phyloP scores from a whole-genome alignment of 2,888 invertebrate species.

The Eulithis testata region DNA sequence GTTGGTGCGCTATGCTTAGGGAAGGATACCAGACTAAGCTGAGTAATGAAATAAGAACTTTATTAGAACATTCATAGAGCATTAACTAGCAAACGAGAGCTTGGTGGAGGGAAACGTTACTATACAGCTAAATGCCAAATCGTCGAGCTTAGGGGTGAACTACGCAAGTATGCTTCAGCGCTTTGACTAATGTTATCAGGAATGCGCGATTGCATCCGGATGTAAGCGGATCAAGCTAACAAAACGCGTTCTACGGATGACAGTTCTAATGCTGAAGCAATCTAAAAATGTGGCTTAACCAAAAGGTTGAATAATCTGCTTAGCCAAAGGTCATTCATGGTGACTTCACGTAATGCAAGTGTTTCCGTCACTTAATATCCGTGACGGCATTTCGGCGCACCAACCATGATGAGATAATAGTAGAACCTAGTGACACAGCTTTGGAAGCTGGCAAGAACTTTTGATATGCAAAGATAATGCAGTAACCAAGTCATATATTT shows the following conservation, averaged over 20 bases:
- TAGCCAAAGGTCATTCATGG: conserved; percentile 23
- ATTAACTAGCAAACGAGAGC: conserved; percentile 17
- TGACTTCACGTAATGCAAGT: conserved; percentile 14
- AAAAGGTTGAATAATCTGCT: conserved; percentile 23
- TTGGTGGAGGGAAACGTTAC: conserved; percentile 17
- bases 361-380: conserved; percentile 5
- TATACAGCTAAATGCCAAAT: conserved; percentile 21
- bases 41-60: conserved; percentile 23
- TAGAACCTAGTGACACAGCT: conserved; percentile 1
- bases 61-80: conserved; percentile 13
- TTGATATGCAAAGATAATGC: background rate
- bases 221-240: background rate
- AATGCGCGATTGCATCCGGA: background rate
- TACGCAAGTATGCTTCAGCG: background rate
- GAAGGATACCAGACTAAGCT: conserved; percentile 18
- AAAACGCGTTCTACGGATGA: background rate
- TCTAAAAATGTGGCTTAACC: background rate
- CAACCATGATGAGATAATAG: conserved; percentile 14
- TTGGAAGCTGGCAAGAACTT: background rate
- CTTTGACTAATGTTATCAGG: background rate
- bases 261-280: background rate
- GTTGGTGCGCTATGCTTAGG: conserved; percentile 14
- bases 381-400: too few relatives aligned
- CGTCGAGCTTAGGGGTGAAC: conserved; percentile 11
- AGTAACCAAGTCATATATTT: too few relatives aligned